Conservation (phyloP, 2,113 vertebrate genomes). For the Prunella himalayana region DNA sequence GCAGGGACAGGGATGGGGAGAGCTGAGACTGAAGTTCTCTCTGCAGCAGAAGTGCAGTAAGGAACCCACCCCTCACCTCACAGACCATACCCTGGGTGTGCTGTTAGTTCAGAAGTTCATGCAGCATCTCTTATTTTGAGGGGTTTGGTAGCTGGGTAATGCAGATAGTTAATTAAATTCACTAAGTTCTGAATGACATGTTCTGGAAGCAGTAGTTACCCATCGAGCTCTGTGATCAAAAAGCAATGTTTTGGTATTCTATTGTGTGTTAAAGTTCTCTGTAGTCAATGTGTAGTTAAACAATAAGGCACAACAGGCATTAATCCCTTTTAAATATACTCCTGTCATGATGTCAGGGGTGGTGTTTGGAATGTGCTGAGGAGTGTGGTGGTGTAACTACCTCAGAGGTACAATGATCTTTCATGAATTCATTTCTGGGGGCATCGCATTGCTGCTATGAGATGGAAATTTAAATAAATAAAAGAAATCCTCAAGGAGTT, state of each 20-base stretch:
- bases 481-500: background rate
- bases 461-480: slow-evolving; percentile 12
- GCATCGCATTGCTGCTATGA: background rate
- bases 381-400: background rate
- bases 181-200: background rate
- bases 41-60: background rate
- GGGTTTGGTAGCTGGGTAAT: background rate
- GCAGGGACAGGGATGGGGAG: fast-evolving
- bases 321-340: background rate
- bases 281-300: background rate
- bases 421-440: background rate
- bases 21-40: background rate
- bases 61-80: background rate
- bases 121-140: background rate
- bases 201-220: background rate
- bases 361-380: background rate
- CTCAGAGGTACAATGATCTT: background rate
- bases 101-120: fast-evolving
- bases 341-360: background rate
- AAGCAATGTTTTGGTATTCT: background rate
- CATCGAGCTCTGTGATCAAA: background rate
- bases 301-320: background rate
- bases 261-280: background rate
- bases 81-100: fast-evolving
- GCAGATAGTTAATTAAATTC: background rate